Conservation (phyloP, 2,113 vertebrate species). For the Varanus salvator region DNA sequence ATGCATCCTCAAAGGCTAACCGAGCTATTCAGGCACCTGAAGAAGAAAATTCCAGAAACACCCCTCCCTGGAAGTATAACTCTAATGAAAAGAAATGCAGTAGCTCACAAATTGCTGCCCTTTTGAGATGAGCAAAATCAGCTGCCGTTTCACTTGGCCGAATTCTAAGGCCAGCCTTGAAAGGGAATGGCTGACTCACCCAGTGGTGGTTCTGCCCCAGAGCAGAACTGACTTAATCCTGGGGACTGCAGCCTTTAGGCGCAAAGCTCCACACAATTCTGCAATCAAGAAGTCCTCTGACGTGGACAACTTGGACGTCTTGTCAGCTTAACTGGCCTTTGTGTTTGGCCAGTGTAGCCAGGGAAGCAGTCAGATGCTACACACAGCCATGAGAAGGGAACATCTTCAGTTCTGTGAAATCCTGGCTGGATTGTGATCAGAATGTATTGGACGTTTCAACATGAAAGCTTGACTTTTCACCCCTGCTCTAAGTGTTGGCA, state of each 20-base stretch:
- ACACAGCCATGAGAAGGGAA: fast-evolving
- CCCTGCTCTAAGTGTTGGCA: neutral
- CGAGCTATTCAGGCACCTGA: too few relatives aligned
- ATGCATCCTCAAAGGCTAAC: too few relatives aligned
- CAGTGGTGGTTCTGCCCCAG: neutral
- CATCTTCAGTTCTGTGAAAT: neutral
- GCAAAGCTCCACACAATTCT: neutral
- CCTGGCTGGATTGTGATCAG: neutral
- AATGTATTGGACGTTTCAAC: neutral
- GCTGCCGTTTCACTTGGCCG: too few relatives aligned
- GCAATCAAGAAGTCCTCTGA: neutral
- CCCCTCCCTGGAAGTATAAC: too few relatives aligned
- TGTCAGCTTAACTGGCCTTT: neutral
- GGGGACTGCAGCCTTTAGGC: neutral
- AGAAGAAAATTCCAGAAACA: too few relatives aligned
- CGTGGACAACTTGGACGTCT: fast-evolving
- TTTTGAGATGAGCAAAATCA: too few relatives aligned
- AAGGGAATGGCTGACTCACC: neutral
- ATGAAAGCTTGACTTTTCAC: neutral
- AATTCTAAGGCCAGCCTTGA: neutral
- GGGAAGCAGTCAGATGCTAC: neutral
- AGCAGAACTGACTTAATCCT: neutral
- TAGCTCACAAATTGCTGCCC: too few relatives aligned
- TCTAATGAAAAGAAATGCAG: too few relatives aligned
- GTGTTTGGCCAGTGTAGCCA: neutral